Evolutionary conservation across 1,140 invertebrate genomes (phyloP).

Genomic region (Bombus impatiens): DNA sequence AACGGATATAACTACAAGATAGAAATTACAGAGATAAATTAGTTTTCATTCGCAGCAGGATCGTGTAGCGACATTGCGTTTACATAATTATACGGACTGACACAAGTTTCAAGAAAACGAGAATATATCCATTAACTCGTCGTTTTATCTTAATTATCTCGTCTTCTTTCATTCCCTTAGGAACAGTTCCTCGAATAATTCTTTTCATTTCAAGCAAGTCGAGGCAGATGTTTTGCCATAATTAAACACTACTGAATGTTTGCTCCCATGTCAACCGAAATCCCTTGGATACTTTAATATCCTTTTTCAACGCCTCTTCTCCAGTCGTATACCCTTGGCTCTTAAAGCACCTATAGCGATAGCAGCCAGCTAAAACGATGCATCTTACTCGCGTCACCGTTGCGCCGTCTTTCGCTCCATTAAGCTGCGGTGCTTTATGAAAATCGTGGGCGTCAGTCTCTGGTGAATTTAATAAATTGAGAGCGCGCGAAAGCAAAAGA

Average conservation of each 20-base stretch:
- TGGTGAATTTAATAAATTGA: constrained; percentile 28
- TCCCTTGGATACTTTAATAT: background rate
- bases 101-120: background rate
- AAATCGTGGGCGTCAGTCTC: constrained; percentile 28
- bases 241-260: background rate
- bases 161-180: background rate
- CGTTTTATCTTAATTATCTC: background rate
- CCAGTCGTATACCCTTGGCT: background rate
- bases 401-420: constrained; percentile 49
- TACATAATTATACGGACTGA: background rate
- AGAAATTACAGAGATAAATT: background rate
- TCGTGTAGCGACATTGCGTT: background rate
- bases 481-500: background rate
- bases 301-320: background rate
- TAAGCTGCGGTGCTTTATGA: constrained; percentile 43
- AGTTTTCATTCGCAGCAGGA: background rate
- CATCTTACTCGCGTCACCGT: constrained; percentile 44
- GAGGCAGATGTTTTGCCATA: background rate
- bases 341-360: constrained; percentile 20
- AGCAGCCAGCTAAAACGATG: constrained; percentile 25
- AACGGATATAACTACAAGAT: too few relatives aligned
- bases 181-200: background rate
- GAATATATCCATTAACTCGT: background rate
- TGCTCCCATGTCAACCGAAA: background rate
- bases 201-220: background rate